Evolutionary conservation across 2,113 vertebrate species (phyloP).

Genomic region (Tragelaphus scriptus): DNA sequence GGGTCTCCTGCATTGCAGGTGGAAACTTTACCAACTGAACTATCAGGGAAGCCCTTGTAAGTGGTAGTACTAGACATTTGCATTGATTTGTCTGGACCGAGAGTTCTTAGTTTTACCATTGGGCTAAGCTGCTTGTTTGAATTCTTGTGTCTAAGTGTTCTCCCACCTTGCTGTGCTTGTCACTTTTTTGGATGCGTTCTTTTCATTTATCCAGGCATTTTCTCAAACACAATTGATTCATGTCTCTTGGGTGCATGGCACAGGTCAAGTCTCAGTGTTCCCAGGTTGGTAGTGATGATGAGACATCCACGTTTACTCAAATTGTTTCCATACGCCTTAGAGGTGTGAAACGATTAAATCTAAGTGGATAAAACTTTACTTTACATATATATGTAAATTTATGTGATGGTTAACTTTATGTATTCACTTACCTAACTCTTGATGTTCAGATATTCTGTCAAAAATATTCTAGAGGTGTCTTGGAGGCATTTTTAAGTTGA

Average conservation of each 20-base stretch:
- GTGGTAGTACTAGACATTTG: background rate
- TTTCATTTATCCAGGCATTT: background rate
- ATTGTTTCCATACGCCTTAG: background rate
- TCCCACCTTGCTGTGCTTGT: background rate
- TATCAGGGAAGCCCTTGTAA: background rate
- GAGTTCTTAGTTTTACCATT: background rate
- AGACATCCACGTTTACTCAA: background rate
- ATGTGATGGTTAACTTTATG: background rate
- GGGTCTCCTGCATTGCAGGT: background rate
- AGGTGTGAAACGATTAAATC: background rate
- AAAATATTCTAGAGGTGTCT: background rate
- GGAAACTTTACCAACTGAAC: background rate
- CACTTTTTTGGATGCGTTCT: background rate
- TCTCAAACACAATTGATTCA: background rate
- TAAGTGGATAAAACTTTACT: background rate
- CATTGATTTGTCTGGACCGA: background rate
- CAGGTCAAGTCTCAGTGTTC: background rate
- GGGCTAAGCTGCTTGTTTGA: background rate
- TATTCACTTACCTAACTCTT: background rate
- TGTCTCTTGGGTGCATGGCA: rapidly evolving
- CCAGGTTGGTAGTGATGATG: rapidly evolving
- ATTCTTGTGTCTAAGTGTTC: background rate
- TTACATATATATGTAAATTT: background rate
- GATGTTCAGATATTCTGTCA: background rate
- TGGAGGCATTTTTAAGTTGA: background rate